phyloP scores from a whole-genome alignment of 2,888 invertebrate genomes.

The Amphipoea lucens region DNA sequence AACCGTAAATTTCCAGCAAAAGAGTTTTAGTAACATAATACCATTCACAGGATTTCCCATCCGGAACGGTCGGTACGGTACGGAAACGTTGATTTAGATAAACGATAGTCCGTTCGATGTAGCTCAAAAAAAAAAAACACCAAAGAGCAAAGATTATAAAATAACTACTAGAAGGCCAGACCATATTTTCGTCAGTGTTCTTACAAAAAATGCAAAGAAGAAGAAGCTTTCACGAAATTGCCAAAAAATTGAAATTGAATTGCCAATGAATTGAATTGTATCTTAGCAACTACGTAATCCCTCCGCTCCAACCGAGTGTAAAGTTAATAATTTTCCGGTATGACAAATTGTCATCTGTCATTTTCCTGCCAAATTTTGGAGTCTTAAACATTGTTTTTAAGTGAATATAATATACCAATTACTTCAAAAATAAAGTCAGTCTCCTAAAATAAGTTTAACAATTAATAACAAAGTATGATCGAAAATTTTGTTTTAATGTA shows the following conservation, averaged over 20 bases:
- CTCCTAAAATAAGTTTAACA: neutral
- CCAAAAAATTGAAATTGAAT: no score
- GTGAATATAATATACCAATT: neutral
- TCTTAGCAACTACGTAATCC: neutral
- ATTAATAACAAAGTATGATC: neutral
- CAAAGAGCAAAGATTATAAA: neutral
- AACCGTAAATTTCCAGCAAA: neutral
- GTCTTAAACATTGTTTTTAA: neutral
- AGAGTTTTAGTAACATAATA: neutral
- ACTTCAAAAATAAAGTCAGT: neutral
- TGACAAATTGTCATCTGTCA: neutral
- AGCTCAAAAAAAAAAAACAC: neutral
- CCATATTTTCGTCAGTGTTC: neutral
- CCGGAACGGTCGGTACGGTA: neutral
- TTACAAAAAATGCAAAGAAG: neutral
- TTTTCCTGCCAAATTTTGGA: neutral
- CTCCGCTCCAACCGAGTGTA: neutral
- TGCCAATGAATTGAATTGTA: no score
- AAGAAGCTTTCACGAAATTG: neutral
- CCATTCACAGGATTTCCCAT: neutral
- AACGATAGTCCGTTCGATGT: neutral
- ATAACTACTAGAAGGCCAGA: neutral
- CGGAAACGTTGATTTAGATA: slow-evolving; percentile 18
- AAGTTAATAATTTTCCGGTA: neutral
- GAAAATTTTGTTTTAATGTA: neutral